Base-by-base conservation (phyloP, 2,888 invertebrate species). In the Hirtodrosophila histrioides region DNA sequence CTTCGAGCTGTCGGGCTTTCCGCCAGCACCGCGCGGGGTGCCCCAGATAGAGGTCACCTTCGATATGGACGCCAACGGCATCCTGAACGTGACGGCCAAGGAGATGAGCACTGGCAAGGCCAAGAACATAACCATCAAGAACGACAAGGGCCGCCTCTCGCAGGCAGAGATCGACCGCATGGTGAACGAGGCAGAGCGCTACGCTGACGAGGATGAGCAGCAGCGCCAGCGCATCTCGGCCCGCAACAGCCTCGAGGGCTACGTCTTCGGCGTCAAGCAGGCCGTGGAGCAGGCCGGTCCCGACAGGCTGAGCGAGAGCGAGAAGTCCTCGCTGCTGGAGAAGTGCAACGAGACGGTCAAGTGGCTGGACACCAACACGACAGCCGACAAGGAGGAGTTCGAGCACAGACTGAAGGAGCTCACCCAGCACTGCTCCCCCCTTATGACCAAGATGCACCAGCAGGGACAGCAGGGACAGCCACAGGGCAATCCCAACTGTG, bases 1-100 rank as follows among this genome's bases (percentile, higher is more conserved):
- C 91, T 99, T 99, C 92, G 98, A 99, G 91, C 93, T 99, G 56
- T 96, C 96, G 95, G 98, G 98, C 36, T 98, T 99, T 89, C 98
- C 98, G 2, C 98, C 98, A 10, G 96, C 96, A 90, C 98, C 95
- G 62, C 95, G 94, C 75, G 98, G 95, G 89, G 97, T 95, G 73
- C 97, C 94, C 73, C 97, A 94, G 92, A 97, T 95, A 92, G 98
- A 96, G 90, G 96, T 96, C 27, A 96, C 96, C 39, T 96, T 96
- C 89, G 91, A 91, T 58, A 94, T 95, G 88, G 98, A 98, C 89
- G 98, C 98, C 48, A 98, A 99, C 92, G 98, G 99, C 89, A 98
- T 99, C 91, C 92, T 99, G 72, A 97, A 97, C 90, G 97, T 97
- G 1, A 94, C 95, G 0, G 97, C 97, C 11, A 94, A 94, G 68